Evolutionary conservation across 2,113 vertebrate genomes (phyloP).

Genomic region (Platichthys flesus): DNA sequence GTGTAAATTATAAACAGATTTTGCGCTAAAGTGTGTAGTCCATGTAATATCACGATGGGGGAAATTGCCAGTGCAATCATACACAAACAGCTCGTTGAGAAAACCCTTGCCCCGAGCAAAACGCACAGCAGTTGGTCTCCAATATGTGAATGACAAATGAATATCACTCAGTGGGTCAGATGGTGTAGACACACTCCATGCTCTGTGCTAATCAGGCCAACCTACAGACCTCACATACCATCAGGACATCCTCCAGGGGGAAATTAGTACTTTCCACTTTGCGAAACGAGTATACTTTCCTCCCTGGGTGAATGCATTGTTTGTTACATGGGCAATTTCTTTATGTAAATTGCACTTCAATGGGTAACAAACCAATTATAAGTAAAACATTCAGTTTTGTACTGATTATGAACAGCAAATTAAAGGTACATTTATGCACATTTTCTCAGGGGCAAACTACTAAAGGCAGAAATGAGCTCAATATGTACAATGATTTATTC

Average conservation of each 20-base stretch:
- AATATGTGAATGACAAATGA: slow-evolving; percentile 81
- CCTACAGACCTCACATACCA: slow-evolving; percentile 73
- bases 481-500: slow-evolving; percentile 27
- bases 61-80: slow-evolving; percentile 73
- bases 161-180: slow-evolving; percentile 79
- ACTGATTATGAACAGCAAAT: slow-evolving; percentile 41
- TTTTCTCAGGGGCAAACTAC: slow-evolving; percentile 31
- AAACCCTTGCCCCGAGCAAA: slow-evolving; percentile 73
- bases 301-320: slow-evolving; percentile 63
- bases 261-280: slow-evolving; percentile 75
- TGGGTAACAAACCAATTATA: slow-evolving; percentile 54
- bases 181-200: slow-evolving; percentile 79
- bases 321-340: slow-evolving; percentile 71
- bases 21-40: slow-evolving; percentile 44
- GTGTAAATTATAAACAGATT: slow-evolving; percentile 57
- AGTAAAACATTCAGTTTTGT: slow-evolving; percentile 50
- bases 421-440: slow-evolving; percentile 36
- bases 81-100: slow-evolving; percentile 69
- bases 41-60: slow-evolving; percentile 59
- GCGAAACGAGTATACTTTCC: slow-evolving; percentile 67
- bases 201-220: slow-evolving; percentile 78
- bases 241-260: slow-evolving; percentile 74
- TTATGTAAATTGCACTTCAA: slow-evolving; percentile 65
- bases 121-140: slow-evolving; percentile 76
- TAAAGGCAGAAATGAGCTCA: slow-evolving; percentile 12